phyloP scores from a whole-genome alignment of 2,888 invertebrate genomes.

The Geotrupes spiniger region DNA sequence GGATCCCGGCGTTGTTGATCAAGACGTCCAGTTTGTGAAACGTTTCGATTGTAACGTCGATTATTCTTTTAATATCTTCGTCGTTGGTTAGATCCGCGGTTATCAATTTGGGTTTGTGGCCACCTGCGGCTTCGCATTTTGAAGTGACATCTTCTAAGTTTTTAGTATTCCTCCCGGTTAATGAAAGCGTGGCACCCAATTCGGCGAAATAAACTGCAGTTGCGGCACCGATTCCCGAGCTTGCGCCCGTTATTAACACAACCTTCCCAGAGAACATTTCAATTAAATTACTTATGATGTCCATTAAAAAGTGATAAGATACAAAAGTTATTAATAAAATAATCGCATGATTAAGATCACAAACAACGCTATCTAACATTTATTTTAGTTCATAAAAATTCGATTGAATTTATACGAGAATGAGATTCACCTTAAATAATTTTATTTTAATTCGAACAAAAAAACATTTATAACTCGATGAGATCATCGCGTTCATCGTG shows the following conservation, averaged over 20 bases:
- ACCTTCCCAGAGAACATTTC: constrained; percentile 63
- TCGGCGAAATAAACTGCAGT: constrained; percentile 74
- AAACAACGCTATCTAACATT: no score
- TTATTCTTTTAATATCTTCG: constrained; percentile 41
- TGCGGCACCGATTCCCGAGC: constrained; percentile 82
- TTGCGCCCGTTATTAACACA: constrained; percentile 74
- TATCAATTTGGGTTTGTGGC: constrained; percentile 30
- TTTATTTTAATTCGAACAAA: no score
- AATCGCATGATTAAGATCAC: no score
- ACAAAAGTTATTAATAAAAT: no score
- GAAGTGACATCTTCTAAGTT: constrained; percentile 64
- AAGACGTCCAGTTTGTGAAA: constrained; percentile 47
- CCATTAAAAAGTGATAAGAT: no score
- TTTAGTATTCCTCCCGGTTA: constrained; percentile 67
- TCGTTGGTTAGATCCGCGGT: constrained; percentile 42
- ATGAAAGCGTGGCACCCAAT: constrained; percentile 71
- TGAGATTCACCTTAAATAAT: no score
- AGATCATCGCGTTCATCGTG: no score
- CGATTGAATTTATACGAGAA: no score
- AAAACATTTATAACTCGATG: no score
- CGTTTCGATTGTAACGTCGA: constrained; percentile 44
- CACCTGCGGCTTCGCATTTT: constrained; percentile 53
- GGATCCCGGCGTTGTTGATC: constrained; percentile 57
- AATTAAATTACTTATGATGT: no score
- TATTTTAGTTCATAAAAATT: no score